Base-by-base conservation (phyloP, 2,888 invertebrate genomes). In the Drosophila neonasuta region DNA sequence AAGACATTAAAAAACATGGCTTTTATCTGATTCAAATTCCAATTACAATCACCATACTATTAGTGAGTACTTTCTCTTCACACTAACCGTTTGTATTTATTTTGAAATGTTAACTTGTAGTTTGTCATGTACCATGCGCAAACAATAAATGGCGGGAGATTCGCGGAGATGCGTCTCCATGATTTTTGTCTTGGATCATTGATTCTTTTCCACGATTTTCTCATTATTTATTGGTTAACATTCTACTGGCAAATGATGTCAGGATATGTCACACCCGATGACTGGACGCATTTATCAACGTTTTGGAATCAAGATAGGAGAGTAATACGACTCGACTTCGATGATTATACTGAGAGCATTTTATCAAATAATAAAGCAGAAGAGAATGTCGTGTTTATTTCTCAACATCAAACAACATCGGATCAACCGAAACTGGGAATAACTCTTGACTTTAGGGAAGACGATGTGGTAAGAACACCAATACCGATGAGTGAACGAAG, bases 61-160 rank as follows among this genome's bases (percentile, higher is more conserved):
- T 74, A n/a, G 73, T 73, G 3, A 11, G 4, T 11, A n/a, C 0
- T 8, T 9, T 8, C 1, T 2, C 13, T 13, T 8, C 2, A 10
- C 8, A 8, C 13, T 6, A 24, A 24, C 6, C 24, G 6, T 24
- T 24, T 15, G 39, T 8, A n/a, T 4, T 32, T 24, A 11, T 5
- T 24, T 20, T 15, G 0, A 32, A 10, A 36, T 6, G 6, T n/a
- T n/a, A 36, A 36, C 9, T 30, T 7, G 10, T 17, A 2, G 87
- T 77, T 85, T 39, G 30, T 77, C 20, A 66, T 80, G 72, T 76
- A 86, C 46, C 85, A 88, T 48, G 77, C 74, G 0, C 87, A 88
- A 55, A 80, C 81, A 1, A 85, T 88, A 34, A 57, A 63, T 36
- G 87, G 86, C 0, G 72, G 77, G 10, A 77, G 83, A 3, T 78